These are phyloP conservation scores for Allophyes oxyacanthae DNA, from an alignment of 2,888 invertebrate genomes.

Conservation along the genomic window DNA sequence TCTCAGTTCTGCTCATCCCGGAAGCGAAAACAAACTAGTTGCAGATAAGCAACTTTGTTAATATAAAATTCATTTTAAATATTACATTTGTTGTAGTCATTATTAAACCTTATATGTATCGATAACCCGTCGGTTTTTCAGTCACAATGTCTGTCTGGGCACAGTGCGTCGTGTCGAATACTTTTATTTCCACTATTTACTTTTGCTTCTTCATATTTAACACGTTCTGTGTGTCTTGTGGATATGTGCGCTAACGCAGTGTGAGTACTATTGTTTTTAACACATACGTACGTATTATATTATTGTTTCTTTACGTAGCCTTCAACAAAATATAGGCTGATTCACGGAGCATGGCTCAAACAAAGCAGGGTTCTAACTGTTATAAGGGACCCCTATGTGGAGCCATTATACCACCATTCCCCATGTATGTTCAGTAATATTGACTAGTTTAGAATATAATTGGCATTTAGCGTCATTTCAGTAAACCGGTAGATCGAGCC, in stretches of 20 bases:
- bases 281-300: slow-evolving; percentile 7
- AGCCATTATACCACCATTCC: too few species aligned
- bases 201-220: slow-evolving; percentile 48
- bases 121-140: slow-evolving; percentile 69
- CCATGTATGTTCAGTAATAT: too few species aligned
- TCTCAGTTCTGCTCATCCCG: slow-evolving; percentile 37
- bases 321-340: too few species aligned
- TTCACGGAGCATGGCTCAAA: too few species aligned
- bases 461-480: too few species aligned
- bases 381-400: too few species aligned
- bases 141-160: slow-evolving; percentile 63
- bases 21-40: slow-evolving; percentile 44
- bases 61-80: slow-evolving; percentile 46
- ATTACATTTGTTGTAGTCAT: slow-evolving; percentile 29
- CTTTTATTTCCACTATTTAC: slow-evolving; percentile 60
- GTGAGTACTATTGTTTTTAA: slow-evolving; percentile 61
- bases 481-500: too few species aligned
- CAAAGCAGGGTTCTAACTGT: too few species aligned
- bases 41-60: slow-evolving; percentile 46
- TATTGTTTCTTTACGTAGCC: neutral
- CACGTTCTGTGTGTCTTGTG: slow-evolving; percentile 36
- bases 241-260: slow-evolving; percentile 69
- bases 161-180: slow-evolving; percentile 60
- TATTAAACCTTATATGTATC: slow-evolving; percentile 42
- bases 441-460: too few species aligned